Percentiles rank a stretch among this genome's conserved stretches.
phyloP scores from a whole-genome alignment of 2,113 vertebrate genomes.

The Typhlomys cinereus region DNA sequence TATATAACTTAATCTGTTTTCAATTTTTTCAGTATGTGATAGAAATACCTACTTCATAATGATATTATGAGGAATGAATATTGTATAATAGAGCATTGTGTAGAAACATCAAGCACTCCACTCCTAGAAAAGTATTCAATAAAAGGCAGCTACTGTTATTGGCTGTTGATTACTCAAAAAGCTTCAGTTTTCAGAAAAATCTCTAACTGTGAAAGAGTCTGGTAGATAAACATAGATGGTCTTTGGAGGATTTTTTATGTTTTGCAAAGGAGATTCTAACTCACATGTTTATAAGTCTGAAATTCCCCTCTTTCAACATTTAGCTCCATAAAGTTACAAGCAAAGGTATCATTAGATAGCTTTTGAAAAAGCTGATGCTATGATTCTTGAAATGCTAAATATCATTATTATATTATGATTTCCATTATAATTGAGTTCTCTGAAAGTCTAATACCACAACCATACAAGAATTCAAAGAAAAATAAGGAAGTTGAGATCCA shows the following conservation, averaged over 20 bases:
- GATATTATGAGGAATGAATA: background rate
- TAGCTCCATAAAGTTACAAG: background rate
- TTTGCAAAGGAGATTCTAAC: background rate
- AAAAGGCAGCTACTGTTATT: background rate
- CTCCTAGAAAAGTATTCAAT: background rate
- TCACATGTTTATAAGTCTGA: background rate
- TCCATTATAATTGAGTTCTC: background rate
- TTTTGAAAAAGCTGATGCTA: background rate
- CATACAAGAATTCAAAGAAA: background rate
- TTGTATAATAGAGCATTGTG: background rate
- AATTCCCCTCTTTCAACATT: background rate
- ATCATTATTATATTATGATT: background rate
- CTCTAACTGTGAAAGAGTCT: background rate
- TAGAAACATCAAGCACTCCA: background rate
- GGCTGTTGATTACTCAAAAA: background rate
- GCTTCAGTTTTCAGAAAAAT: constrained; percentile 26
- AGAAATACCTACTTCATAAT: background rate
- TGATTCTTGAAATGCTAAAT: background rate
- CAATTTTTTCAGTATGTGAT: background rate
- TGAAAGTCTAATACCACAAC: background rate
- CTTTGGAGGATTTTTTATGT: background rate
- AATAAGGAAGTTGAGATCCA: background rate
- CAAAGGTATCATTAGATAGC: background rate
- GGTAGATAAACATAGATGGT: background rate
- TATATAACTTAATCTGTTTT: background rate